Evolutionary conservation across 2,797 vertebrate species (phyloP), one percentile per base, ranked within the genome.

Genomic region (Naso thynnoides): DNA sequence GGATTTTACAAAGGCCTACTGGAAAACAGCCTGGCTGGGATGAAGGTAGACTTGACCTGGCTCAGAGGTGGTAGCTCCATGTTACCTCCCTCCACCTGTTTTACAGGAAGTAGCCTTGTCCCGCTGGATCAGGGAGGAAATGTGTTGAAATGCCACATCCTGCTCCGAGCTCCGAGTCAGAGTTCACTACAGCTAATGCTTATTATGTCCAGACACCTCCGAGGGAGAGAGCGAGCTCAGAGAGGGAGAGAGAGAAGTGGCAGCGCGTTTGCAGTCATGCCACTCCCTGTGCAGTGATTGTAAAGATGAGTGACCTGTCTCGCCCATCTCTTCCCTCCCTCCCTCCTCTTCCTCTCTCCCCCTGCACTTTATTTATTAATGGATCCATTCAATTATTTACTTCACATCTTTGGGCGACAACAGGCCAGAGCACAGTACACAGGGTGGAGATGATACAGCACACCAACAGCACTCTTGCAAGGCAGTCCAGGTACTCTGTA

Each of bases 331-430:
- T 55, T 63, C 78, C 54, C 63, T 23, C 47, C 62, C 70, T 24
- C 61, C 55, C 72, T 44, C 64, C 75, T 42, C 72, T 55, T 47
- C 78, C 73, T 52, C 27, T 8, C 67, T 38, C 76, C 69, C 61
- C 56, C 71, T 79, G 88, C 85, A 89, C 90, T 91, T 94, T 92
- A 93, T 92, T 94, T 93, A 93, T 93, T 94, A 92, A 93, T 93
- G 90, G 87, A 87, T 86, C 87, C 91, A 92, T 93, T 92, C 88
- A 93, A 92, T 94, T 92, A 93, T 93, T 93, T 89, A 92, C 85
- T 87, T 88, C 90, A 86, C 91, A 89, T 91, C 86, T 88, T 70
- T 85, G 75, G 53, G 89, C 57, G 72, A 89, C 89, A 87, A 87
- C 81, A 82, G 89, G 83, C 86, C 76, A 84, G 80, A 84, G 74